A percentile compares a stretch with the other conserved stretches of the same genome.
phyloP scores from a whole-genome alignment of 2,113 vertebrate genomes.

The Apistogramma diplotaenia region DNA sequence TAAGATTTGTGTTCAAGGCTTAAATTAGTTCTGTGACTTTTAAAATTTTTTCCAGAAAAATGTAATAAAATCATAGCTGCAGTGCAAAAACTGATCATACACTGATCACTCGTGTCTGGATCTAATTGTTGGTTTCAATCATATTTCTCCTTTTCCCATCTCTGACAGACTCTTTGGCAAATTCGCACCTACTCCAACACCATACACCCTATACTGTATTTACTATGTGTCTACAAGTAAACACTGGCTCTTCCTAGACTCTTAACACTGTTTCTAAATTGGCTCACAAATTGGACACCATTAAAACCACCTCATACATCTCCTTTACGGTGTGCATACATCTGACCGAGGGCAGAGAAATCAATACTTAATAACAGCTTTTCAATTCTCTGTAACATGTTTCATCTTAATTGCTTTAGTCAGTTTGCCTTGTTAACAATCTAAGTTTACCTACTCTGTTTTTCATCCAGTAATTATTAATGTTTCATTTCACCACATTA shows the following conservation, averaged over 20 bases:
- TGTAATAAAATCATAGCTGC: not conserved
- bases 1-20: not conserved
- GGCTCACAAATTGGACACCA: conserved; percentile 13
- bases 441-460: not conserved
- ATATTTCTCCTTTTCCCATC: not conserved
- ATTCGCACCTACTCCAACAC: not conserved
- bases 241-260: not conserved
- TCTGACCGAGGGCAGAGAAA: conserved; percentile 9
- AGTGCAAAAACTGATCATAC: not conserved
- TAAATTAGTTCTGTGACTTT: not conserved
- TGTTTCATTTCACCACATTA: conserved; percentile 16
- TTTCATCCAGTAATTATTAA: not conserved
- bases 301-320: conserved; percentile 10
- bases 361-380: conserved; percentile 43
- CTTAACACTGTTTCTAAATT: conserved; percentile 12
- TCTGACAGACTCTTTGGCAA: conserved; percentile 4
- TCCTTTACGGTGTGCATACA: conserved; percentile 20
- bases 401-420: conserved; percentile 23
- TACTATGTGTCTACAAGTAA: not conserved
- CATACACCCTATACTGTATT: not conserved
- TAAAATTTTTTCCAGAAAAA: not conserved
- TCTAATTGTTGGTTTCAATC: not conserved
- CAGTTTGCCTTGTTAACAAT: conserved; percentile 26
- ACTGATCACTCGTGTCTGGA: not conserved
- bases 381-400: conserved; percentile 10